A percentile compares a stretch with the other conserved stretches of the same genome.
These are phyloP conservation scores for Leptinotarsa juncta DNA, from an alignment of 2,888 invertebrate genomes.

Conservation along the genomic window DNA sequence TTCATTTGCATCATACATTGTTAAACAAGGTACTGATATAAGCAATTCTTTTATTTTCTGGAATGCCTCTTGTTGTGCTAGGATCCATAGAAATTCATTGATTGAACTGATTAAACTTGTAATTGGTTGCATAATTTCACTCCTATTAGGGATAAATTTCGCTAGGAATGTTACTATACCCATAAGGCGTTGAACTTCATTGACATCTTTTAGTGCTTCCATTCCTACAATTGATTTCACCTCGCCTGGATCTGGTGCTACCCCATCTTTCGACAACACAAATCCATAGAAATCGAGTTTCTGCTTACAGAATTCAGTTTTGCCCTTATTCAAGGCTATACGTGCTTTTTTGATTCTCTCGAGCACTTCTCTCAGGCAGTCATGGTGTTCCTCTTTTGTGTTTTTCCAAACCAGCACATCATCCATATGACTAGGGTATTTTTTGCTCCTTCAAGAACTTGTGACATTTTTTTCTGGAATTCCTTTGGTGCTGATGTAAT, in stretches of 20 bases:
- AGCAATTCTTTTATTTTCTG: background rate
- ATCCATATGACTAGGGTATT: background rate
- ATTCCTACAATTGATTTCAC: too few species aligned
- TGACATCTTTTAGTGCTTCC: too few species aligned
- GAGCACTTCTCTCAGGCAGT: background rate
- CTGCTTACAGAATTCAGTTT: background rate
- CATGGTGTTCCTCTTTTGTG: background rate
- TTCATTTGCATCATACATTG: background rate
- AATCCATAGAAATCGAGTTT: too few species aligned
- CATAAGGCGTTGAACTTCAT: too few species aligned
- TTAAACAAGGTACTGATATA: background rate
- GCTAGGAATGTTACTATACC: too few species aligned
- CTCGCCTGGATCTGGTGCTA: too few species aligned
- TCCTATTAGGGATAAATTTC: background rate
- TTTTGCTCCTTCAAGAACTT: background rate
- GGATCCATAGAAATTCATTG: too few species aligned
- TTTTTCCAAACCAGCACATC: background rate
- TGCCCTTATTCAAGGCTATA: too few species aligned
- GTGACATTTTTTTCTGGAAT: background rate
- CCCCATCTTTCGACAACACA: too few species aligned
- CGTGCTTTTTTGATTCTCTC: background rate
- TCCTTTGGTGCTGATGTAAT: slow-evolving; percentile 7
- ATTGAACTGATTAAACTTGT: too few species aligned
- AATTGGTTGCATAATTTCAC: background rate
- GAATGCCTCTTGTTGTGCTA: too few species aligned